Percentiles rank a stretch among this genome's conserved stretches.
These are phyloP conservation scores for Istiophorus platypterus DNA, from an alignment of 2,113 vertebrate genomes.

Conservation along the genomic window DNA sequence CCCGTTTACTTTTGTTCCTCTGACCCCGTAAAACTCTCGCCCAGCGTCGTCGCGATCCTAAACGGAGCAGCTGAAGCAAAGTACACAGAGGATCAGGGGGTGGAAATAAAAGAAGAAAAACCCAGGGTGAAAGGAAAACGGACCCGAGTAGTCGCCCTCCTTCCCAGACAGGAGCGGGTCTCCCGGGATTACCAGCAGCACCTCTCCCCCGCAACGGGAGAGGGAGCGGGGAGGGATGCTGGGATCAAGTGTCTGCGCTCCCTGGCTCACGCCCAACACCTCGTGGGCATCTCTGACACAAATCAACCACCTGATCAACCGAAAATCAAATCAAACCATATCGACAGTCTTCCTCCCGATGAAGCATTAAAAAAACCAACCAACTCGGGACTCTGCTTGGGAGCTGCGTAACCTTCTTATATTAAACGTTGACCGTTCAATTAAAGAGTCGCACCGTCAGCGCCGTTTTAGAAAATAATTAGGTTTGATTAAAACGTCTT, in stretches of 20 bases:
- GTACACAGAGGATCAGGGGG: neutral
- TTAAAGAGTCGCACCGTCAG: neutral
- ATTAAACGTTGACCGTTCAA: neutral
- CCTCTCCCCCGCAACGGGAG: constrained; percentile 26
- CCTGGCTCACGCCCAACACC: constrained; percentile 70
- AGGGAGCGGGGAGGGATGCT: too few species aligned
- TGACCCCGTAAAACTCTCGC: neutral
- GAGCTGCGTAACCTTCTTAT: neutral
- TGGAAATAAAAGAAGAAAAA: too few species aligned
- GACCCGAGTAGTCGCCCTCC: neutral
- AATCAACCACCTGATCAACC: constrained; percentile 69
- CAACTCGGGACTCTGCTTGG: neutral
- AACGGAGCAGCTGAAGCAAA: neutral
- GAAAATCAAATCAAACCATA: constrained; percentile 46
- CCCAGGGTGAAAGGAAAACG: neutral
- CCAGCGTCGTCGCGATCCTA: too few species aligned
- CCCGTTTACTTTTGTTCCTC: neutral
- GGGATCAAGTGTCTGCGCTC: constrained; percentile 53
- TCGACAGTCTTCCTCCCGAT: neutral
- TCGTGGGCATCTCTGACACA: constrained; percentile 60
- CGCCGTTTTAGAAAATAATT: neutral
- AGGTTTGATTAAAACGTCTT: neutral
- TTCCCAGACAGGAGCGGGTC: constrained; percentile 7
- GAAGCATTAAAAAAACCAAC: neutral
- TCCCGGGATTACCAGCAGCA: constrained; percentile 30